These are phyloP conservation scores for Triplophysa yarkandensis DNA, from an alignment of 2,797 vertebrate genomes.

Conservation along the genomic window DNA sequence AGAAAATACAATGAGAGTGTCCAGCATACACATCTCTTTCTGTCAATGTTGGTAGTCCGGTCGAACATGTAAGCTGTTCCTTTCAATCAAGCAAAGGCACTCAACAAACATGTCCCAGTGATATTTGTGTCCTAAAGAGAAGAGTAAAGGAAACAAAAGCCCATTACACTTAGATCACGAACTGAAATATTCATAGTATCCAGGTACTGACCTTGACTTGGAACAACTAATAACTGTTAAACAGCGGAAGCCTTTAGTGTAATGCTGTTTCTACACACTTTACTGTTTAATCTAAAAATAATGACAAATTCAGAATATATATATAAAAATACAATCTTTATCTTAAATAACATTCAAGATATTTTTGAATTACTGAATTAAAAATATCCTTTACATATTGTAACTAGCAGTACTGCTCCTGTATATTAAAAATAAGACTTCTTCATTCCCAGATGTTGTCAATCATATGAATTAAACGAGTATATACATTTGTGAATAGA, in stretches of 20 bases:
- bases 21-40: too few species aligned
- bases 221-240: constrained; percentile 3
- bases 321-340: not conserved
- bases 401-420: not conserved
- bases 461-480: too few species aligned
- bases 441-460: too few species aligned
- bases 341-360: not conserved
- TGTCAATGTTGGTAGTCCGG: not conserved
- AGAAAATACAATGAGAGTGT: constrained; percentile 1
- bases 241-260: constrained; percentile 10
- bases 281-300: not conserved
- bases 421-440: not conserved
- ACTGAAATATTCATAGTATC: constrained; percentile 37
- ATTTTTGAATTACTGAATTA: too few species aligned
- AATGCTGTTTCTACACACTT: not conserved
- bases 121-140: constrained; percentile 50
- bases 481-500: not conserved
- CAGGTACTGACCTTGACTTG: constrained; percentile 23
- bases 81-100: constrained; percentile 38
- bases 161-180: constrained; percentile 8
- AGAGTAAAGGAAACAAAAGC: constrained; percentile 47
- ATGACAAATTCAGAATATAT: not conserved
- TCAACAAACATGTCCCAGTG: constrained; percentile 45
- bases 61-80: constrained; percentile 39
- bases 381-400: not conserved